Evolutionary conservation across 2,113 vertebrate species (phyloP).

Genomic region (Siniperca chuatsi): DNA sequence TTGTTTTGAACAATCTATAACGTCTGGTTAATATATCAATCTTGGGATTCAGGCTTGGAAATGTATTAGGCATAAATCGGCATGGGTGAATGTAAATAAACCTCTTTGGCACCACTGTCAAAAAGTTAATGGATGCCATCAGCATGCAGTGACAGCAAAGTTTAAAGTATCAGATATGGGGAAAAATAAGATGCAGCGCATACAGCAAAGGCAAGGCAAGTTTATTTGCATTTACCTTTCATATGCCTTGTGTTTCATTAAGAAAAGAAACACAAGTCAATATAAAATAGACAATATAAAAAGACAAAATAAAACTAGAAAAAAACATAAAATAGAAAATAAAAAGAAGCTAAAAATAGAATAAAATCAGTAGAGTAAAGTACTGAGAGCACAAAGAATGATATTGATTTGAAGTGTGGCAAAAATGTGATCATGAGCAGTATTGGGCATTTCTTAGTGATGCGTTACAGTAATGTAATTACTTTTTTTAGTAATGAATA

Average conservation of each 20-base stretch:
- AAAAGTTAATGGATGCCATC: conserved; percentile 12
- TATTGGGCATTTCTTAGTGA: too few relatives aligned
- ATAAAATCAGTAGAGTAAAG: too few relatives aligned
- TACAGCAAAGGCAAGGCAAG: neutral
- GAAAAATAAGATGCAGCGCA: neutral
- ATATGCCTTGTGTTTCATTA: neutral
- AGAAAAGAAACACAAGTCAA: neutral
- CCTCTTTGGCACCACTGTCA: conserved; percentile 1
- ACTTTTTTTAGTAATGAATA: too few relatives aligned
- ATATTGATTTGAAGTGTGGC: too few relatives aligned
- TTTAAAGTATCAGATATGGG: neutral
- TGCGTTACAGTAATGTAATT: too few relatives aligned
- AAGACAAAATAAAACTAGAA: neutral
- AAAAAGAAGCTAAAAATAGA: neutral
- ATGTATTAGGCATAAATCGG: neutral
- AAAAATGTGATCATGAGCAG: too few relatives aligned
- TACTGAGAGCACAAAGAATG: too few relatives aligned
- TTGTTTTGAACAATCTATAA: conserved; percentile 12
- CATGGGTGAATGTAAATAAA: conserved; percentile 40
- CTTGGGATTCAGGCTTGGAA: neutral
- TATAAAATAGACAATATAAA: neutral
- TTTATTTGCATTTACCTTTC: neutral
- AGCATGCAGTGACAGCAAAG: neutral
- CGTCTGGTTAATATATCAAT: neutral
- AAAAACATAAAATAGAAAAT: neutral